A percentile compares a stretch with the other conserved stretches of the same genome.
Conservation (phyloP, 2,113 vertebrate species). For the Cavia aperea region DNA sequence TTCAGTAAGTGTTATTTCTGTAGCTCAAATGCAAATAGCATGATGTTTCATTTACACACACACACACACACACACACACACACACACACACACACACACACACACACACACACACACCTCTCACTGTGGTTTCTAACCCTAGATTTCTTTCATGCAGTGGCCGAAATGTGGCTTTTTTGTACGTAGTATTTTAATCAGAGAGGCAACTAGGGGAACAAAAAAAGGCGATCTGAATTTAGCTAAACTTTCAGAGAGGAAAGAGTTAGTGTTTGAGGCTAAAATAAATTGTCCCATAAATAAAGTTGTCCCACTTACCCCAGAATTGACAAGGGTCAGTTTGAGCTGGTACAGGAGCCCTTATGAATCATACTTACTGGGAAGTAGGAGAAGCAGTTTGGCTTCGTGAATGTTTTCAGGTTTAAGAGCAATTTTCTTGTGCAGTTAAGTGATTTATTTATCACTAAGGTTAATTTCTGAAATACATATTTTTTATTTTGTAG, state of each 20-base stretch:
- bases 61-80: too few species aligned
- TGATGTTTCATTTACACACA: background rate
- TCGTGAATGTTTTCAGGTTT: constrained; percentile 14
- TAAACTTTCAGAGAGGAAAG: constrained; percentile 9
- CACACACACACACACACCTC: background rate
- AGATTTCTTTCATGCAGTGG: background rate
- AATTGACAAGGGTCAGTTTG: constrained; percentile 23
- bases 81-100: background rate
- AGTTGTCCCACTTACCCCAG: background rate
- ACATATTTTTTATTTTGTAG: constrained; percentile 21
- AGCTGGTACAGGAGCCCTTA: background rate
- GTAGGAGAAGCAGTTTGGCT: background rate
- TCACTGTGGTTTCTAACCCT: background rate
- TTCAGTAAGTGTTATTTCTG: background rate
- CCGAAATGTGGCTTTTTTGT: background rate
- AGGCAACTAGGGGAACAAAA: background rate
- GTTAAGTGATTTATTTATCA: constrained; percentile 21
- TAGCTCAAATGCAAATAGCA: background rate
- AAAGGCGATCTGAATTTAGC: background rate
- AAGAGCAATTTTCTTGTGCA: constrained; percentile 38
- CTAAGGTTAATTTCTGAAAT: constrained; percentile 26
- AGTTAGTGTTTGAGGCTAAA: constrained; percentile 20
- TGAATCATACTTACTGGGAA: background rate
- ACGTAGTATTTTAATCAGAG: background rate
- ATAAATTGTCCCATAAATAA: constrained; percentile 45